Evolutionary conservation across 2,113 vertebrate genomes (phyloP).

Genomic region (Diadophis punctatus): DNA sequence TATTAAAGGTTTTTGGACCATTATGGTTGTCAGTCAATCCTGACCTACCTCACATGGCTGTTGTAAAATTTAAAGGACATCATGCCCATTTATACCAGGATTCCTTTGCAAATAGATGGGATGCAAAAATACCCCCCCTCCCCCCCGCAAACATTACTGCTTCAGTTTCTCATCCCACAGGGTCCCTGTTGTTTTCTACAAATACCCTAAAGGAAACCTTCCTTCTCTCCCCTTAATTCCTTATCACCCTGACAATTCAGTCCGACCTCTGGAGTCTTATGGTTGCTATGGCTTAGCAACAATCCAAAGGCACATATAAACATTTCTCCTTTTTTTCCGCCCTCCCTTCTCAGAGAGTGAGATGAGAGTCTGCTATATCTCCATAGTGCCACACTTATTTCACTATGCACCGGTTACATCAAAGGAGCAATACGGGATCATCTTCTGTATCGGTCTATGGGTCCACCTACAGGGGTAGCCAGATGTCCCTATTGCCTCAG

Average conservation of each 20-base stretch:
- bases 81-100: not conserved
- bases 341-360: too few relatives aligned
- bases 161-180: not conserved
- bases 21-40: not conserved
- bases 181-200: not conserved
- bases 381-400: not conserved
- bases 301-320: not conserved
- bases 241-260: not conserved
- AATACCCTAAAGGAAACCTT: not conserved
- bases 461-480: not conserved
- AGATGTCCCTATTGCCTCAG: not conserved
- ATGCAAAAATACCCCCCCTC: not conserved
- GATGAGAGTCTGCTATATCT: not conserved
- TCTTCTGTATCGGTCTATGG: not conserved
- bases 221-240: not conserved
- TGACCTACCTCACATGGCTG: conserved; percentile 4
- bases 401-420: not conserved
- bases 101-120: not conserved
- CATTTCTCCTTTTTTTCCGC: not conserved
- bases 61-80: not conserved
- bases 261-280: not conserved
- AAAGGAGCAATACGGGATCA: not conserved
- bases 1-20: not conserved
- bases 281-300: not conserved
- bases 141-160: not conserved